phyloP scores from a whole-genome alignment of 2,113 vertebrate genomes.

The Lophochroa leadbeateri region DNA sequence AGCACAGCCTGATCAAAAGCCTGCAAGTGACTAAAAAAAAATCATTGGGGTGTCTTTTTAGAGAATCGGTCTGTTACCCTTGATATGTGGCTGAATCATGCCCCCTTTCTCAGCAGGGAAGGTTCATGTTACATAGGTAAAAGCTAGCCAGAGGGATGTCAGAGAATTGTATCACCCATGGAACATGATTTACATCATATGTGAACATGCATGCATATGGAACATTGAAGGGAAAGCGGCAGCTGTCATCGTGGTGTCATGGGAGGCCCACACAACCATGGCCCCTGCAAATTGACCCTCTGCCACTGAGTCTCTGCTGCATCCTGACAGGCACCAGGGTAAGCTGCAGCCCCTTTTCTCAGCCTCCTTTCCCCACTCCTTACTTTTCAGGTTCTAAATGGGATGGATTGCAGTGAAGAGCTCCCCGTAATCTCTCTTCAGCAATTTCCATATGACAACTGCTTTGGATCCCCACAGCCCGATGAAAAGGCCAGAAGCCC shows the following conservation, averaged over 20 bases:
- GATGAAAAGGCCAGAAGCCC: conserved; percentile 65
- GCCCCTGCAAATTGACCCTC: background rate
- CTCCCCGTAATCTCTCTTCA: conserved; percentile 78
- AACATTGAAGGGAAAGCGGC: background rate
- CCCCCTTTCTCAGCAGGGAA: background rate
- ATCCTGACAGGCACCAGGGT: fast-evolving
- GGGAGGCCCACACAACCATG: background rate
- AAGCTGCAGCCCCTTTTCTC: background rate
- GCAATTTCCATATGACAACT: conserved; percentile 87
- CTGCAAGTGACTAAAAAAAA: background rate
- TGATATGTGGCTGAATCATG: background rate
- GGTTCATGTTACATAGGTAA: background rate
- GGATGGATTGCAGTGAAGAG: conserved; percentile 82
- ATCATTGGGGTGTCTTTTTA: background rate
- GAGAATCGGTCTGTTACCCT: background rate
- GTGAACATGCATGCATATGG: background rate
- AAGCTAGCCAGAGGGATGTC: background rate
- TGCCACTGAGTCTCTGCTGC: background rate
- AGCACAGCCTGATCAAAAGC: background rate
- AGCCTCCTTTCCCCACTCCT: background rate
- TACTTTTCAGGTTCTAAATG: conserved; percentile 60
- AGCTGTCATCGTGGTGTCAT: background rate
- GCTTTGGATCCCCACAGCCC: conserved; percentile 76
- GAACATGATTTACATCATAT: background rate
- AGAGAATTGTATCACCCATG: background rate